A percentile compares a stretch with the other conserved stretches of the same genome.
phyloP scores from a whole-genome alignment of 37 sponge, comb jelly and placozoan genomes.

The Cliona cf. orientalis region DNA sequence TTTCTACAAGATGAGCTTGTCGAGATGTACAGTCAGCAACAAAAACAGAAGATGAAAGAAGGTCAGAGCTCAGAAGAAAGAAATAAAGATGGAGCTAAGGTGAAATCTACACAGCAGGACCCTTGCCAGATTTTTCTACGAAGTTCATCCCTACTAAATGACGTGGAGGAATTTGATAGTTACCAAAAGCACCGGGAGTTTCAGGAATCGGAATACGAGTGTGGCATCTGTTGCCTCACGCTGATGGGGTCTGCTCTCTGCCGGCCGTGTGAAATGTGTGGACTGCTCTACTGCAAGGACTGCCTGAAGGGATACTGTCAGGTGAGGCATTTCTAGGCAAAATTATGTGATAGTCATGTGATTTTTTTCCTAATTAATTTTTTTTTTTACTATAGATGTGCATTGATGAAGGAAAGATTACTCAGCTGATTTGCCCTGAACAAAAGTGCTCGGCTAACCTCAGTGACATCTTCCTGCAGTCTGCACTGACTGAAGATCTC shows the following conservation, averaged over 20 bases:
- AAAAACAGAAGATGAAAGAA: conserved; percentile 1
- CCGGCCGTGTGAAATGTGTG: conserved; percentile 37
- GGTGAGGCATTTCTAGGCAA: conserved; percentile 18
- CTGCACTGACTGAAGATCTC: conserved; percentile 19
- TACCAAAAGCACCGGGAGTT: conserved; percentile 52
- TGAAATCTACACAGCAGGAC: neutral
- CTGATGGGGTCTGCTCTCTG: conserved; percentile 37
- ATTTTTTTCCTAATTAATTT: neutral
- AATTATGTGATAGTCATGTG: neutral
- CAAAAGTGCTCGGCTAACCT: conserved; percentile 20
- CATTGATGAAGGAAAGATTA: conserved; percentile 24
- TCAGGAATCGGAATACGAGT: conserved; percentile 34
- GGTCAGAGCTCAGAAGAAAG: neutral
- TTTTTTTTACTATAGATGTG: conserved; percentile 15
- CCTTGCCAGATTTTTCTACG: conserved; percentile 53
- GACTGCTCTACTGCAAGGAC: conserved; percentile 52
- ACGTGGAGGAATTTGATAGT: conserved; percentile 59
- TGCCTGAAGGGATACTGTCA: conserved; percentile 50
- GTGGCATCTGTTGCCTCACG: conserved; percentile 56
- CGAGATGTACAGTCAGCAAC: conserved; percentile 12
- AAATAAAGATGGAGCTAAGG: neutral
- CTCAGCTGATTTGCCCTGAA: conserved; percentile 37
- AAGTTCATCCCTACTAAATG: conserved; percentile 47
- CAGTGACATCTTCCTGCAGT: conserved; percentile 18
- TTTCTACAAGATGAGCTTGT: conserved; percentile 57